Evolutionary conservation across 2,888 invertebrate species (phyloP).

Genomic region (Anoplius nigerrimus): DNA sequence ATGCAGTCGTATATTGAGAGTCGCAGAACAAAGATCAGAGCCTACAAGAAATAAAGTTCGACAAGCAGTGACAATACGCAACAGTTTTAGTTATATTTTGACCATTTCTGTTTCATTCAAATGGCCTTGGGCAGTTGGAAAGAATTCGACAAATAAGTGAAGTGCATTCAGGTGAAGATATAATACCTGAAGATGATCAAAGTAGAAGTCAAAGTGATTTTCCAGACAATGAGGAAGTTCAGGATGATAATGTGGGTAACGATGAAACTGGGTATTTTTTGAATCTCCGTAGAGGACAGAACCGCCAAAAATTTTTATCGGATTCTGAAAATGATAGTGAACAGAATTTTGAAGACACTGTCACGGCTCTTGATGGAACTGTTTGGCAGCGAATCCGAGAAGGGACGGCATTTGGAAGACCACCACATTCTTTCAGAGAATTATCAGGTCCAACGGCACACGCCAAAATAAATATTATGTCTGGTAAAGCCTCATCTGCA

Average conservation of each 20-base stretch:
- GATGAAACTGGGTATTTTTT: slow-evolving; percentile 17
- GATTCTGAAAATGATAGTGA: slow-evolving; percentile 24
- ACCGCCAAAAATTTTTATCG: too few species aligned
- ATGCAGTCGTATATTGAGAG: slow-evolving; percentile 15
- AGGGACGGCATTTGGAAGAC: slow-evolving; percentile 18
- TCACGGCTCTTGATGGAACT: slow-evolving; percentile 25
- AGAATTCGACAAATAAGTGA: slow-evolving; percentile 24
- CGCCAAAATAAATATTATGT: slow-evolving; percentile 37
- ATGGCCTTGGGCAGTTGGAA: slow-evolving; percentile 17
- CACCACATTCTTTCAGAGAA: slow-evolving; percentile 26
- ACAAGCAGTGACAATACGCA: slow-evolving; percentile 13
- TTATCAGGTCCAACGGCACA: slow-evolving; percentile 24
- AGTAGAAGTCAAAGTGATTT: slow-evolving; percentile 26
- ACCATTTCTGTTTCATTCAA: slow-evolving; percentile 21
- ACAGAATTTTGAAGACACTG: slow-evolving; percentile 26
- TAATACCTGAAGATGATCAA: slow-evolving; percentile 24
- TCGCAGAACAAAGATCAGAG: slow-evolving; percentile 8
- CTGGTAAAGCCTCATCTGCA: slow-evolving; percentile 25
- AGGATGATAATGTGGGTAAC: slow-evolving; percentile 25
- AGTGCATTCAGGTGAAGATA: slow-evolving; percentile 5
- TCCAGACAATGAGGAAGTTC: slow-evolving; percentile 20
- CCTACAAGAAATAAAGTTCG: slow-evolving; percentile 14
- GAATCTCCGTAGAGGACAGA: too few species aligned
- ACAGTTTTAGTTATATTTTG: slow-evolving; percentile 14
- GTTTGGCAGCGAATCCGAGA: slow-evolving; percentile 22